phyloP scores from a whole-genome alignment of 2,113 vertebrate genomes.

The Oxyruncus cristatus region DNA sequence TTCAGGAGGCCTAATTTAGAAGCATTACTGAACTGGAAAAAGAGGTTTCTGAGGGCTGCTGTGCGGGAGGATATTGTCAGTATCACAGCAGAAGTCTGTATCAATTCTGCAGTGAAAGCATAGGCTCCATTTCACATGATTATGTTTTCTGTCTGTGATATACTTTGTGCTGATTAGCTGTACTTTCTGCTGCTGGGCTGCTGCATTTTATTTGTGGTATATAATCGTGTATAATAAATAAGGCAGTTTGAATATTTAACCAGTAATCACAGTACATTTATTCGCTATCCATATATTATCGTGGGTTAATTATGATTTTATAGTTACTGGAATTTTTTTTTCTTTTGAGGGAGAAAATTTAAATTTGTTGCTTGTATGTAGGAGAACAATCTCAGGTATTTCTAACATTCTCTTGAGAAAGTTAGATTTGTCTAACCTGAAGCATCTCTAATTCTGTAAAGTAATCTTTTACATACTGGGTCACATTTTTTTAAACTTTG shows the following conservation, averaged over 20 bases:
- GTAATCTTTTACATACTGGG: background rate
- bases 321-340: background rate
- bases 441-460: background rate
- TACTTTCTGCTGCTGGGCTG: slow-evolving; percentile 31
- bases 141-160: background rate
- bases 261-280: background rate
- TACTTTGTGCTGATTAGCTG: slow-evolving; percentile 19
- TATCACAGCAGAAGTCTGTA: background rate
- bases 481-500: background rate
- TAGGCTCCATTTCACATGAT: background rate
- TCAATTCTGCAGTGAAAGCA: background rate
- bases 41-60: background rate
- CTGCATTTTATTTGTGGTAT: background rate
- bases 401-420: background rate
- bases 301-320: background rate
- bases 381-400: background rate
- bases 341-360: background rate
- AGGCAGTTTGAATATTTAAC: background rate
- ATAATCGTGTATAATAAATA: background rate
- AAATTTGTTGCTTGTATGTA: background rate
- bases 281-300: background rate
- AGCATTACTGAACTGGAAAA: background rate
- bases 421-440: background rate
- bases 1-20: background rate
- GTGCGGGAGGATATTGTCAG: background rate